Conservation (phyloP, 2,113 vertebrate species). For the Lonchura striata region DNA sequence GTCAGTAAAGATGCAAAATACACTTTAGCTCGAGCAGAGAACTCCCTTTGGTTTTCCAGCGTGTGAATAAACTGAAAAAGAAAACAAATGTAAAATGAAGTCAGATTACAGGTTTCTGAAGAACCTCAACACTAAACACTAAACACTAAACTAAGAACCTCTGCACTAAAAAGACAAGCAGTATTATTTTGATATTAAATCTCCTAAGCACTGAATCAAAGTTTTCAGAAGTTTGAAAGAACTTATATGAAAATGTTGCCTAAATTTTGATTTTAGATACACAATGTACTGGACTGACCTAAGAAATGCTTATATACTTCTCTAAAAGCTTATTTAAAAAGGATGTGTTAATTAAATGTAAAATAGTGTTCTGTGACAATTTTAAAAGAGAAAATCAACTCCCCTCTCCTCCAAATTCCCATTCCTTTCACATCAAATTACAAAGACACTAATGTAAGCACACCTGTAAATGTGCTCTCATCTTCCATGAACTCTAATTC, state of each 20-base stretch:
- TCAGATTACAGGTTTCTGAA: not conserved
- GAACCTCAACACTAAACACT: not conserved
- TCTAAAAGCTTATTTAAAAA: not conserved
- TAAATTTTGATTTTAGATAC: not conserved
- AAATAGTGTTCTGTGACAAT: not conserved
- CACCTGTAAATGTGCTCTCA: not conserved
- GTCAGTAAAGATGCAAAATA: constrained; percentile 95
- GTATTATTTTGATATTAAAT: not conserved
- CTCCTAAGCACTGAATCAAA: not conserved
- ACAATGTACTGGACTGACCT: not conserved
- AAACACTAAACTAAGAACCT: too few species aligned
- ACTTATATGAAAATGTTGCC: not conserved
- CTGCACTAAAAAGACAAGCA: not conserved
- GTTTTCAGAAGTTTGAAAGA: not conserved
- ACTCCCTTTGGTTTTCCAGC: constrained; percentile 89
- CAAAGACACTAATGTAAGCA: constrained; percentile 35
- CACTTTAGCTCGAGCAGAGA: constrained; percentile 88
- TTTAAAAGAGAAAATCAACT: not conserved
- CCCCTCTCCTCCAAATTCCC: not conserved
- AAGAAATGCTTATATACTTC: not conserved
- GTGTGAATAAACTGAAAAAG: constrained; percentile 90
- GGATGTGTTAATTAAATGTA: not conserved
- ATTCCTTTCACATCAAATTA: constrained; percentile 46
- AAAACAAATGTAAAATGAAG: not conserved
- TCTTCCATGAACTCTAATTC: constrained; percentile 22